Conservation (phyloP, 2,888 invertebrate species). For the Lingula anatina region DNA sequence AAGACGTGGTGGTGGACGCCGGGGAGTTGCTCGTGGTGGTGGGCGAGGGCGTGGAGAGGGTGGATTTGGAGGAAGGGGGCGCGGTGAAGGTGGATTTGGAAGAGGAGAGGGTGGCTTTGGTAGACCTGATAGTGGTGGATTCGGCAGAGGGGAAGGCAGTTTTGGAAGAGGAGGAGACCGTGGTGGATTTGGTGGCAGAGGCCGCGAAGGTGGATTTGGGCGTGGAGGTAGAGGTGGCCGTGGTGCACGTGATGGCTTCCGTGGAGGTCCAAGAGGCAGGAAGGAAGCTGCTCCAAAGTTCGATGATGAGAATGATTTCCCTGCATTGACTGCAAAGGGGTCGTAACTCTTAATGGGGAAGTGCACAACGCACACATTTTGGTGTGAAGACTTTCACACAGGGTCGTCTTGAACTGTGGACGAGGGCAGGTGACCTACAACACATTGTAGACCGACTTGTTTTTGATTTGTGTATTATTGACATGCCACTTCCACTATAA, state of each 20-base stretch:
- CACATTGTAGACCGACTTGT: too few species aligned
- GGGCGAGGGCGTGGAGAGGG: conserved; percentile 18
- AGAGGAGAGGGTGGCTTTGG: conserved; percentile 5
- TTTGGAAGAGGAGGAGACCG: too few species aligned
- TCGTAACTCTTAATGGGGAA: too few species aligned
- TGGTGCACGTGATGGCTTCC: conserved; percentile 4
- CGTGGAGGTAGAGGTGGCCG: too few species aligned
- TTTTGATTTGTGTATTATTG: too few species aligned
- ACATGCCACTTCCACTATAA: too few species aligned
- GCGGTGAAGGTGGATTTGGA: conserved; percentile 24
- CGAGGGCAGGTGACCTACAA: too few species aligned
- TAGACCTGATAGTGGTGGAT: conserved; percentile 20
- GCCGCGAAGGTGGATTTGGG: conserved; percentile 21
- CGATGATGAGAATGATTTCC: conserved; percentile 93
- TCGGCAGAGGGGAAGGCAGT: conserved; percentile 30
- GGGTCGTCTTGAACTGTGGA: too few species aligned
- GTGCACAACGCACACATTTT: too few species aligned
- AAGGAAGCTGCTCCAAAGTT: conserved; percentile 67
- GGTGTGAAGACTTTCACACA: too few species aligned
- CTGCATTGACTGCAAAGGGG: too few species aligned
- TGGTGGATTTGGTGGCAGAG: background rate
- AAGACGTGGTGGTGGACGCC: conserved; percentile 26
- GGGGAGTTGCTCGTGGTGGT: conserved; percentile 28
- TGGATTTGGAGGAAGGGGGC: conserved; percentile 40
- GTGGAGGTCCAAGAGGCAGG: conserved; percentile 23